Evolutionary conservation across 2,113 vertebrate species (phyloP).

Genomic region (Cyanoramphus novaezelandiae): DNA sequence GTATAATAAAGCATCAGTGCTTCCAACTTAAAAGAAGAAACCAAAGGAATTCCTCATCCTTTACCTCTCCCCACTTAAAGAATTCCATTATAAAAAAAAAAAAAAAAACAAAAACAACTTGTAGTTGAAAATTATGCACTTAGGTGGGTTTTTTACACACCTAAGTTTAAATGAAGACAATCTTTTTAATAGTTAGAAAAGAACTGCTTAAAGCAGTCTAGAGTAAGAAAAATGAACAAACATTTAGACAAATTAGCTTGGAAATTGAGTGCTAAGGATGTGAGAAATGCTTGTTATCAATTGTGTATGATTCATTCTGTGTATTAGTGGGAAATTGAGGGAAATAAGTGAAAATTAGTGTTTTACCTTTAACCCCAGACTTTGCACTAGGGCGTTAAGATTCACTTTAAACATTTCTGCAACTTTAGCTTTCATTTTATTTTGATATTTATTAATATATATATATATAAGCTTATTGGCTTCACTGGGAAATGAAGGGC

Average conservation of each 20-base stretch:
- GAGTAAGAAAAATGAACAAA: neutral
- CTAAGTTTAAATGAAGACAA: neutral
- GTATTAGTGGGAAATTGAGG: neutral
- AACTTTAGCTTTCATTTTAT: neutral
- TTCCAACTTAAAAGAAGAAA: neutral
- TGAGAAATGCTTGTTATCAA: neutral
- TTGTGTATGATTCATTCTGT: neutral
- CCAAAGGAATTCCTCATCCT: neutral
- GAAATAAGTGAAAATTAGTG: neutral
- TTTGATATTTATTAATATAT: neutral
- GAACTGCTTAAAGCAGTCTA: neutral
- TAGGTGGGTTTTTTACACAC: neutral
- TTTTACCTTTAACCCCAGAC: neutral
- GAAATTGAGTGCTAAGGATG: neutral
- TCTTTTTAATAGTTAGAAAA: constrained; percentile 1
- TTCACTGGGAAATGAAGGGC: neutral
- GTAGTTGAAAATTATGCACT: neutral
- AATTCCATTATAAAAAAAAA: neutral
- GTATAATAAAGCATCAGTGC: neutral
- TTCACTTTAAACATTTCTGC: neutral
- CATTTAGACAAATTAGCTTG: neutral
- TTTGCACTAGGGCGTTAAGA: neutral
- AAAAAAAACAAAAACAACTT: constrained; percentile 1
- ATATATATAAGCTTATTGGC: neutral
- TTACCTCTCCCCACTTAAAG: neutral